Conservation (phyloP, 2,888 invertebrate species). For the Melanophora roralis region DNA sequence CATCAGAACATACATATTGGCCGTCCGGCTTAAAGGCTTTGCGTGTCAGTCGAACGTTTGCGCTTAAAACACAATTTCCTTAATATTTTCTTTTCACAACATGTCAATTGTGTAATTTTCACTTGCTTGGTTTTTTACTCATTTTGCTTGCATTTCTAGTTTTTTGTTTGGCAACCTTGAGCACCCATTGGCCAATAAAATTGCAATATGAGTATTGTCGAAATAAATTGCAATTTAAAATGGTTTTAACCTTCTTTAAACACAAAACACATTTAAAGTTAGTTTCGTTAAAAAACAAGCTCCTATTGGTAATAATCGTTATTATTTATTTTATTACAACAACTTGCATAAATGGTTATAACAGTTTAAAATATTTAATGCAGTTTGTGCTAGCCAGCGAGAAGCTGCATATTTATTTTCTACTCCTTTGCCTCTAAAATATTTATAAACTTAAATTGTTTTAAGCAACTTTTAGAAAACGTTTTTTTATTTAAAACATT, state of each 20-base stretch:
- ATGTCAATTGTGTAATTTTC: slow-evolving; percentile 35
- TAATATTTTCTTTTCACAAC: slow-evolving; percentile 20
- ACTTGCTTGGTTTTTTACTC: background rate
- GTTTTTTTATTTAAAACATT: too few species aligned
- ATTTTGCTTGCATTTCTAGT: background rate
- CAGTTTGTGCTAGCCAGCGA: background rate
- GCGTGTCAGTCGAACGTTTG: slow-evolving; percentile 41
- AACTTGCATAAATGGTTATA: slow-evolving; percentile 2
- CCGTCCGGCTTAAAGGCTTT: background rate
- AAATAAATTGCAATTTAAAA: slow-evolving; percentile 15
- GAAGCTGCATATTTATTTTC: background rate
- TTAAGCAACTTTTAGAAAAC: too few species aligned
- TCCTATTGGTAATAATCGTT: background rate
- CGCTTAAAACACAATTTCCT: slow-evolving; percentile 45
- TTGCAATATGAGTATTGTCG: background rate
- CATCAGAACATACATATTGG: too few species aligned
- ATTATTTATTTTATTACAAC: slow-evolving; percentile 29
- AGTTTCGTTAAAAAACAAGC: background rate
- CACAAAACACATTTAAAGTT: background rate
- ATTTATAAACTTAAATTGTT: background rate
- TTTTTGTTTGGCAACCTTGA: slow-evolving; percentile 21
- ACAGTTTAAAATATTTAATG: background rate
- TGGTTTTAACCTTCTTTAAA: background rate
- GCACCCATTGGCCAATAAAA: background rate
- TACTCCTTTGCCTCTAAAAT: background rate